Conservation (phyloP, 2,797 vertebrate genomes). For the Hyperoplus lanceolatus region DNA sequence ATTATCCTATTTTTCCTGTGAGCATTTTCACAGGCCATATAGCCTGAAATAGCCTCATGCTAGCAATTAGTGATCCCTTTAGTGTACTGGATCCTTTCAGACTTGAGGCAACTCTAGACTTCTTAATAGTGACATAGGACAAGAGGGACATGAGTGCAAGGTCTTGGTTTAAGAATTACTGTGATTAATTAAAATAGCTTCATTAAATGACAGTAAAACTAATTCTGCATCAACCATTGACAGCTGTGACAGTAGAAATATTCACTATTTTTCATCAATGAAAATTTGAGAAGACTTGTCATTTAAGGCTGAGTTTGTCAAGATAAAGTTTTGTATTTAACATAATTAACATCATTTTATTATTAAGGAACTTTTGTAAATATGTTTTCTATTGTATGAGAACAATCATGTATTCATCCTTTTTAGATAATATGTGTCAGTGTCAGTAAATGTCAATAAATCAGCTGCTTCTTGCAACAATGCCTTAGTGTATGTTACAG, state of each 20-base stretch:
- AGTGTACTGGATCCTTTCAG: slow-evolving; percentile 28
- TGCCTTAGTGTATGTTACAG: not conserved
- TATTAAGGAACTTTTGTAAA: too few relatives aligned
- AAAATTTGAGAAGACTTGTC: not conserved
- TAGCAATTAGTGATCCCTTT: slow-evolving; percentile 53
- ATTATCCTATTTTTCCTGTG: slow-evolving; percentile 42
- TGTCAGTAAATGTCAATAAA: slow-evolving; percentile 8
- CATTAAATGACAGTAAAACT: not conserved
- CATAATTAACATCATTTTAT: not conserved
- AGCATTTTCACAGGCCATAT: slow-evolving; percentile 35
- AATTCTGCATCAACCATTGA: not conserved
- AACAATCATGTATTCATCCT: not conserved
- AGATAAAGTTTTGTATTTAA: not conserved
- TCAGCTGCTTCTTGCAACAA: not conserved
- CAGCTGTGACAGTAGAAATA: not conserved
- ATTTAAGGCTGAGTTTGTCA: not conserved
- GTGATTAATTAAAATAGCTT: not conserved
- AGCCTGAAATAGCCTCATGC: slow-evolving; percentile 29
- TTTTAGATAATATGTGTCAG: not conserved
- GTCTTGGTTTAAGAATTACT: not conserved
- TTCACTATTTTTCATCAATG: not conserved
- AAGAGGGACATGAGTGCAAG: slow-evolving; percentile 4
- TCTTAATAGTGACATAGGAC: not conserved
- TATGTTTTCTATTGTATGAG: not conserved
- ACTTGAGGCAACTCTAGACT: slow-evolving; percentile 12